phyloP scores from a whole-genome alignment of 1,140 invertebrate species.

The Portunus trituberculatus region DNA sequence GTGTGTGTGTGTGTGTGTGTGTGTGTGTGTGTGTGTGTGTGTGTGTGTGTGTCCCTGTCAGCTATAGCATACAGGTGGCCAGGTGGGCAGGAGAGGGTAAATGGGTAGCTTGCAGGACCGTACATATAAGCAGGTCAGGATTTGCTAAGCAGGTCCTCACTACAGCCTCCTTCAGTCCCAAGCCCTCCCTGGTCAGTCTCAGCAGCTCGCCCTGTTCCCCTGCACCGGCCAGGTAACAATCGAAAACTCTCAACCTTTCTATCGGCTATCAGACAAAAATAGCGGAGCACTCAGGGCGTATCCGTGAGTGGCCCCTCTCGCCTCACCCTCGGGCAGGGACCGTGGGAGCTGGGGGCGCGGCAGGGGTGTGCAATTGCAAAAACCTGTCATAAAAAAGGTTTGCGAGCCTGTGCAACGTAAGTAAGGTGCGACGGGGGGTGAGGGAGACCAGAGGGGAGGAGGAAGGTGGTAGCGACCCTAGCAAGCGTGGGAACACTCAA shows the following conservation, averaged over 20 bases:
- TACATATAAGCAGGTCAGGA: not conserved
- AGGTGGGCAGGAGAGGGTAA: not conserved
- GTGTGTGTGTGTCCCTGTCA: not conserved
- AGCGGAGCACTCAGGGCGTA: conserved; percentile 68
- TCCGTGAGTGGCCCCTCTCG: conserved; percentile 54
- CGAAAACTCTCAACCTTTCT: conserved; percentile 72
- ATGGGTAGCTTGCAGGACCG: not conserved
- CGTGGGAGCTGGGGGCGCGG: conserved; percentile 52
- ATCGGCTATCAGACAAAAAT: conserved; percentile 70
- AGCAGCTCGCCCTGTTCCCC: conserved; percentile 51
- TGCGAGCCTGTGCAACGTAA: conserved; percentile 71
- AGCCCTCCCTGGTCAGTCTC: conserved; percentile 41
- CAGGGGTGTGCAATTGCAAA: conserved; percentile 72
- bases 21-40: not conserved
- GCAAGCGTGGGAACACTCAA: conserved; percentile 45
- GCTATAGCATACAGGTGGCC: not conserved
- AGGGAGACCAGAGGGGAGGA: not conserved
- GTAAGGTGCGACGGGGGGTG: conserved; percentile 63
- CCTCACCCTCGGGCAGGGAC: conserved; percentile 34
- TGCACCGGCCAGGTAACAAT: conserved; percentile 68
- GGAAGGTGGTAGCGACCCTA: not conserved
- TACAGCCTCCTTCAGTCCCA: not conserved
- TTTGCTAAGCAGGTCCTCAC: not conserved
- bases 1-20: conserved; percentile 21
- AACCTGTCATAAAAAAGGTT: conserved; percentile 72